phyloP scores from a whole-genome alignment of 2,797 vertebrate species.

The Phataginus tricuspis region DNA sequence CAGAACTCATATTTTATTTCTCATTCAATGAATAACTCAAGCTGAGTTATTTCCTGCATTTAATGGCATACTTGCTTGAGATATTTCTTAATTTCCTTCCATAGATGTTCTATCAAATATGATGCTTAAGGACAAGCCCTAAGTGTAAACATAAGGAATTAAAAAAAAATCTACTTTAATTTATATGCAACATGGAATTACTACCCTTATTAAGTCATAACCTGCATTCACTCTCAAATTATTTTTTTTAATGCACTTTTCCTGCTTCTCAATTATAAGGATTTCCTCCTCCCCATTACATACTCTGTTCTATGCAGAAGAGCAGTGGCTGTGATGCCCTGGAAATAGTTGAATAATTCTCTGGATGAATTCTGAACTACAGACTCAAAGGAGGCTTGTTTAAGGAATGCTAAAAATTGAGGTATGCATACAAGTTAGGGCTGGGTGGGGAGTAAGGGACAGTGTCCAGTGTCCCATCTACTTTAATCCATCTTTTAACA shows the following conservation, averaged over 20 bases:
- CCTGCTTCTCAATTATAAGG: neutral
- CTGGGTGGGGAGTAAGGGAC: neutral
- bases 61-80: neutral
- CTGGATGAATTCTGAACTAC: neutral
- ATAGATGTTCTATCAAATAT: neutral
- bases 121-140: neutral
- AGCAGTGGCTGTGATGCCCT: neutral
- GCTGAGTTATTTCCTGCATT: neutral
- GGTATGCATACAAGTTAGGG: neutral
- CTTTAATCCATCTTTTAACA: neutral
- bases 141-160: neutral
- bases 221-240: neutral
- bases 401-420: neutral
- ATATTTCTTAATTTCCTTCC: neutral
- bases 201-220: neutral
- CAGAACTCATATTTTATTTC: neutral
- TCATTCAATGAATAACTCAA: neutral
- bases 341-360: neutral
- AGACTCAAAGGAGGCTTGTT: neutral
- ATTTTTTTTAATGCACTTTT: neutral
- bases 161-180: neutral
- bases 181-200: neutral
- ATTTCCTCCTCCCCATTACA: neutral
- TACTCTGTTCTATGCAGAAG: neutral
- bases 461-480: neutral